Evolutionary conservation across 2,113 vertebrate species (phyloP).

Genomic region (Pelusios castaneus): DNA sequence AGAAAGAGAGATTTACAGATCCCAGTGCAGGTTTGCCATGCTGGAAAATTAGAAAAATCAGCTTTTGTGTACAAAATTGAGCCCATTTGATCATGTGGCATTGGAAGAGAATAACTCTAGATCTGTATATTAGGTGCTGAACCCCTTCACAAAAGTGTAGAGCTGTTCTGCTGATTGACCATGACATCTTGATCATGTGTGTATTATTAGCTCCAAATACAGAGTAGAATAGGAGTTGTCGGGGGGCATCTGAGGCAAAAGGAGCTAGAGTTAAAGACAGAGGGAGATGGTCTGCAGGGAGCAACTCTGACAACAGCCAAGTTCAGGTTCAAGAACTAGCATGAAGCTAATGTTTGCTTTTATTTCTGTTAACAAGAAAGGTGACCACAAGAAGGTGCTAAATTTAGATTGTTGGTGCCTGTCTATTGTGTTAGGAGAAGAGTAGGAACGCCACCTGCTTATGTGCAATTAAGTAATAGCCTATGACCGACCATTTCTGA

Average conservation of each 20-base stretch:
- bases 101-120: constrained; percentile 37
- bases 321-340: background rate
- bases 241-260: background rate
- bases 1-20: constrained; percentile 39
- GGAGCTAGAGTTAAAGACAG: background rate
- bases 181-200: background rate
- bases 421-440: constrained; percentile 25
- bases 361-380: constrained; percentile 41
- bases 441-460: constrained; percentile 20
- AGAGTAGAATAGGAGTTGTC: background rate
- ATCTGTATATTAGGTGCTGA: background rate
- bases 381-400: constrained; percentile 24
- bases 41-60: constrained; percentile 46
- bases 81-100: constrained; percentile 9
- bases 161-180: background rate
- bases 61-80: constrained; percentile 49
- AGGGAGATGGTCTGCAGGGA: background rate
- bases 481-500: constrained; percentile 51
- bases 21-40: background rate
- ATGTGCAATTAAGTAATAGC: constrained; percentile 54
- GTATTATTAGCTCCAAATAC: background rate
- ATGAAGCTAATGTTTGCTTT: constrained; percentile 22
- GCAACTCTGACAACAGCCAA: background rate
- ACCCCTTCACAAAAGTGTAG: background rate
- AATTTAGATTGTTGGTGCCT: background rate